Evolutionary conservation across 2,797 vertebrate genomes (phyloP), one percentile per base, ranked within the genome.

Genomic region (Hoplostethus atlanticus): DNA sequence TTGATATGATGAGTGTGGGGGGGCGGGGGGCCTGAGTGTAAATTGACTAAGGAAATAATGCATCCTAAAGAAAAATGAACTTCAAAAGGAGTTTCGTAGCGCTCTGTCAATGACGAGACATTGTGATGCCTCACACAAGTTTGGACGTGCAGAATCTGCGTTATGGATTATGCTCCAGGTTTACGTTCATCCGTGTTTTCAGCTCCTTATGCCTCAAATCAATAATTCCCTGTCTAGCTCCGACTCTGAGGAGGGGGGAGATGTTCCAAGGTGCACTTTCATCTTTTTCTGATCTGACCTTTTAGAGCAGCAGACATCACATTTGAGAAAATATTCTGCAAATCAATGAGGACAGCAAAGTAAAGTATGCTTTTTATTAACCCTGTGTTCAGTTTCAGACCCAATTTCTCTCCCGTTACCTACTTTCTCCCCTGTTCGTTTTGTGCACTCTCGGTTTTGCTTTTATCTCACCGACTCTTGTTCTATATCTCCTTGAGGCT

Each of bases 231-330:
- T 69, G 71, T 84, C 87, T 64, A 4, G 63, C 69, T 62, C 55
- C 51, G 50, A 77, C 67, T 62, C 55, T 36, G 34, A 36, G 34
- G 7, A 36, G 34, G 66, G 54, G n/a, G 28, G 31, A 76, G 79
- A 76, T 61, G 31, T 60, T 87, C 69, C 25, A 47, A 21, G 63
- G 62, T 86, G 66, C 60, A 63, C 74, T 80, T 83, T 84, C 56
- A 70, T 90, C 79, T 81, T 81, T 84, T 77, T 66, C 76, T 80
- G 77, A 65, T 67, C 17, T 86, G 91, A 93, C 93, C 91, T 93
- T 28, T 93, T 88, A 59, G 62, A 81, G 73, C 70, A 84, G 77
- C 59, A 86, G 77, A 68, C 84, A 80, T 84, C 77, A 80, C 72
- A 73, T 79, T 76, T 74, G 83, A 87, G 78, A 89, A 87, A 87